Percentiles rank a stretch among this genome's conserved stretches.
These are phyloP conservation scores for Octodonta nipae DNA, from an alignment of 2,888 invertebrate species.

Conservation along the genomic window DNA sequence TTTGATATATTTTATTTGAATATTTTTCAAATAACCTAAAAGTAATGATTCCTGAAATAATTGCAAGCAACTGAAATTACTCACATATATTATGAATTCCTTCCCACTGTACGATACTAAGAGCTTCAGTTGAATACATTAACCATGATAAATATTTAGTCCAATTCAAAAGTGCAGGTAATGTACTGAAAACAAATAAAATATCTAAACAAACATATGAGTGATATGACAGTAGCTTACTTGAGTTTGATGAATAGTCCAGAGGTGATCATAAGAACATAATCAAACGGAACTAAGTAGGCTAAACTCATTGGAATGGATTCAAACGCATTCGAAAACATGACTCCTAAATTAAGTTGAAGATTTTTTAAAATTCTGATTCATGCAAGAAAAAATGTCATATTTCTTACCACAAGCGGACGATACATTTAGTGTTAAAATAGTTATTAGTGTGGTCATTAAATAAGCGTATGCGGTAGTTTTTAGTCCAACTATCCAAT, in stretches of 20 bases:
- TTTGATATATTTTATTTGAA: too few species aligned
- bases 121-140: conserved; percentile 73
- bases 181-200: conserved; percentile 10
- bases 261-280: conserved; percentile 74
- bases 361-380: too few species aligned
- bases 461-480: conserved; percentile 53
- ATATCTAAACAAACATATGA: too few species aligned
- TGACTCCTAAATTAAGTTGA: conserved; percentile 45
- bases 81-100: conserved; percentile 61
- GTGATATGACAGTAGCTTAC: too few species aligned
- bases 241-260: conserved; percentile 71
- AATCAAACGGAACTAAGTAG: conserved; percentile 75
- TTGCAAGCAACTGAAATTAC: too few species aligned
- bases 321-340: conserved; percentile 74
- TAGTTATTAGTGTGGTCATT: conserved; percentile 54
- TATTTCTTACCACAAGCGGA: conserved; percentile 76
- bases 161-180: conserved; percentile 46
- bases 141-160: conserved; percentile 72
- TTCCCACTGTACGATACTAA: conserved; percentile 71
- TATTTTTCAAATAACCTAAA: too few species aligned
- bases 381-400: too few species aligned
- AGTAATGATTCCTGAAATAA: too few species aligned
- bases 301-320: conserved; percentile 69
- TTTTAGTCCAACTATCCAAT: conserved; percentile 75
- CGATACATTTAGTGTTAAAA: conserved; percentile 73